Base-by-base conservation (phyloP, 2,113 vertebrate genomes). In the Spheniscus mendiculus region DNA sequence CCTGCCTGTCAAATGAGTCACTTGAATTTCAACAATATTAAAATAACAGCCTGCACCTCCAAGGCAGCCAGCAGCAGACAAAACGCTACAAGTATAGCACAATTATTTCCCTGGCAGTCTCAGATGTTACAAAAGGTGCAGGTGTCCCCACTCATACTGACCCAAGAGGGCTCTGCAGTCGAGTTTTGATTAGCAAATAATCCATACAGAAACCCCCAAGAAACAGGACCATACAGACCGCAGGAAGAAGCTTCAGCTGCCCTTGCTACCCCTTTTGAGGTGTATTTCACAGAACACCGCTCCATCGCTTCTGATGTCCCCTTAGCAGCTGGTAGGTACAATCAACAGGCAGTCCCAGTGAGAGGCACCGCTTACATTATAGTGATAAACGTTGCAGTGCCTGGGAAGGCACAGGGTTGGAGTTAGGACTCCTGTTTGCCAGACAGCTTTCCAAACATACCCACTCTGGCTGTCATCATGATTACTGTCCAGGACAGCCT, bases 1-100 rank as follows among this genome's bases (percentile, higher is more conserved):
- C 84, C 81, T 83, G 79, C 86, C 63, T 90, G 61, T 85, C 73
- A 61, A 82, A 26, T 87, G 84, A 94, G 59, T 97, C 87, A 96
- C 76, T 45, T 62, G 9, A 45, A 65, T 82, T 91, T 93, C 81
- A 89, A 61, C 65, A 74, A 9, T 40, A 65, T 32, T 56, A 25
- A 89, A 95, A 36, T 44, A 55, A 65, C 73, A 95, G 77, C 81
- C 89, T 82, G 77, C 52, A 67, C 79, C 69, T 91, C 89, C 61
- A 63, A 78, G 72, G 94, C 89, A 86, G 89, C 65, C 91, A 80
- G 70, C 70, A 89, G 80, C 86, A 89, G 89, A 10, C 62, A 79
- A 71, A 81, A 61, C 67, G 49, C 49, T 5, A 18, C n/a, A 18
- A 22, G 76, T 79, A 56, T 1, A 69, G 82, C 49, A 15, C 67